Percentiles rank a stretch among this genome's conserved stretches.
Conservation (phyloP, 37 sponge, comb jelly and placozoan genomes). For the Spongilla lacustris region DNA sequence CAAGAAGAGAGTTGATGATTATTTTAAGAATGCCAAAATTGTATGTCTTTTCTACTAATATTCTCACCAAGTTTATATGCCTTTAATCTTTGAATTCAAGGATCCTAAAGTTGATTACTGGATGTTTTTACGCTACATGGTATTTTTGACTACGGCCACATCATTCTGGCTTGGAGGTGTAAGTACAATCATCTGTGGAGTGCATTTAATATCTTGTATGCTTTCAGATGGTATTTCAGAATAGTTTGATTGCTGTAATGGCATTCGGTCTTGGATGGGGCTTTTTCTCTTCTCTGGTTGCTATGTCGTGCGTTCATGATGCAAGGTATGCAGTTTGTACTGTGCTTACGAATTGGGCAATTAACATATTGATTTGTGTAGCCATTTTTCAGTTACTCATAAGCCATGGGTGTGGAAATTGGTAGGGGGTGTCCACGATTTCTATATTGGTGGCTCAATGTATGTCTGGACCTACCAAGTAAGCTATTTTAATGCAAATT, state of each 20-base stretch:
- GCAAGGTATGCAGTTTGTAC: slow-evolving; percentile 59
- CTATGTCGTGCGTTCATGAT: slow-evolving; percentile 90
- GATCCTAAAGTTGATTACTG: slow-evolving; percentile 87
- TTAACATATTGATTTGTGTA: neutral
- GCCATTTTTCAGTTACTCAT: slow-evolving; percentile 94
- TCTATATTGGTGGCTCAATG: slow-evolving; percentile 82
- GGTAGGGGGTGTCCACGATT: slow-evolving; percentile 78
- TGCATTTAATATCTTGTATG: neutral
- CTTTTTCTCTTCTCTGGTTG: slow-evolving; percentile 75
- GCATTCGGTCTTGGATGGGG: slow-evolving; percentile 61
- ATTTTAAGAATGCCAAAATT: slow-evolving; percentile 91
- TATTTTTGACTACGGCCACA: slow-evolving; percentile 57
- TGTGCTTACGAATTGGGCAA: neutral
- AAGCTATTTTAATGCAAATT: neutral
- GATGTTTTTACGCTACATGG: slow-evolving; percentile 86
- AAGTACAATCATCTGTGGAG: slow-evolving; percentile 8
- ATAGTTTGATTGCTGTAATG: slow-evolving; percentile 50
- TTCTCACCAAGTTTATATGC: neutral
- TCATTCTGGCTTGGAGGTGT: slow-evolving; percentile 55
- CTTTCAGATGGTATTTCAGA: slow-evolving; percentile 64
- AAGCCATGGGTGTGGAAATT: slow-evolving; percentile 96
- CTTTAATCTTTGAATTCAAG: slow-evolving; percentile 15
- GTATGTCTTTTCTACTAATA: slow-evolving; percentile 37
- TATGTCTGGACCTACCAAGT: slow-evolving; percentile 86
- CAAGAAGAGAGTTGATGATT: slow-evolving; percentile 73